Base-by-base conservation (phyloP, 2,797 vertebrate species). In the Syngnathus acus region DNA sequence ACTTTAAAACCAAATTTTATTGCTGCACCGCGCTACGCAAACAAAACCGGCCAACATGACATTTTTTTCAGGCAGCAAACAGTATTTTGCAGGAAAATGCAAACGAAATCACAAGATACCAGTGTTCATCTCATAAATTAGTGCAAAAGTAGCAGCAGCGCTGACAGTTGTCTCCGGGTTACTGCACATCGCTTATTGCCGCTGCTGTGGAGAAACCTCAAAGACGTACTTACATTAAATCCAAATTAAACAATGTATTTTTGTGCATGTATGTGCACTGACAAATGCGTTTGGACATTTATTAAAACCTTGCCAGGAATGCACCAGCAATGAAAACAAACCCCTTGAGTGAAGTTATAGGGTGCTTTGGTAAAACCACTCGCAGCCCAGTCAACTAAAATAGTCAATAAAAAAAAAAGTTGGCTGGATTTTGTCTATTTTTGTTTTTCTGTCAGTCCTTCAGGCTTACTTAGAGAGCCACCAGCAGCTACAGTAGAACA, bases 1-100 rank as follows among this genome's bases (percentile, higher is more conserved):
- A 26, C 43, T 62, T 45, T 45, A 7, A 60, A 39, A 60, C 39
- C 58, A 40, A 60, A 60, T 9, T 60, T 60, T 60, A 62, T 62
- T 62, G 42, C 40, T 16, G 40, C 40, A 4, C n/a, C 17, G 43
- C 39, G 8, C 11, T 26, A 43, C 40, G 26, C 60, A 23, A 14
- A 38, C 60, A 45, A 26, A 21, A 45, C 26, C 23, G n/a, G 42
- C 21, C 42, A 45, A 21, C 17, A 23, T 17, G 5, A 62, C 7
- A 47, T 62, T 61, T 11, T n/a, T 19, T 48, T 14, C 6, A 47
- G 51, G 9, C 10, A 9, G 16, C 55, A 58, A 58, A 32, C 32
- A 58, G 55, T 26, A 38, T 11, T 45, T 2, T 2, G 32, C 40
- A 26, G 21, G 6, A 32, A 62, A 62, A 62, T 45, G 39, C 59